These are phyloP conservation scores for Eidolon helvum DNA, from an alignment of 2,113 vertebrate species.

Conservation along the genomic window DNA sequence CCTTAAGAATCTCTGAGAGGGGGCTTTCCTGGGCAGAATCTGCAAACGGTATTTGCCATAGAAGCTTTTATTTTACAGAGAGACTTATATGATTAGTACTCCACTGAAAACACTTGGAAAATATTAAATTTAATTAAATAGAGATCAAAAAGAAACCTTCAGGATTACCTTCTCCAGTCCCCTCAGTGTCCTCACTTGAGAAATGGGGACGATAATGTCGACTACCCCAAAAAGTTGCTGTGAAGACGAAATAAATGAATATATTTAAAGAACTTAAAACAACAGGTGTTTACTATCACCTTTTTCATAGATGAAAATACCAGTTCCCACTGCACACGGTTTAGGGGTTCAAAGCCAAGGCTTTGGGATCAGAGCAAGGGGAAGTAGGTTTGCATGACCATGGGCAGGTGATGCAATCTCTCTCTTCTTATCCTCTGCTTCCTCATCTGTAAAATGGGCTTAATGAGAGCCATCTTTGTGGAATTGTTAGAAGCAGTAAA, in stretches of 20 bases:
- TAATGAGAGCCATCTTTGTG: not conserved
- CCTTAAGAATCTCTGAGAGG: not conserved
- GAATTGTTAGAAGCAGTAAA: not conserved
- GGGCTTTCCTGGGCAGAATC: not conserved
- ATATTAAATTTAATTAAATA: slow-evolving; percentile 48
- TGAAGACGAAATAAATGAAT: not conserved
- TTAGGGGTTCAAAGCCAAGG: not conserved
- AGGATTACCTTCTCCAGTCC: not conserved
- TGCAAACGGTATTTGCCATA: not conserved
- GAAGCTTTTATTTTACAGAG: slow-evolving; percentile 37
- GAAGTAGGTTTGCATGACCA: not conserved
- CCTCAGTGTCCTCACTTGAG: not conserved
- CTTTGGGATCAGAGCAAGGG: not conserved
- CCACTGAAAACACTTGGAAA: not conserved
- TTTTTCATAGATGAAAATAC: not conserved
- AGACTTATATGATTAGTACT: slow-evolving; percentile 19
- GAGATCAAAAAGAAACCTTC: not conserved
- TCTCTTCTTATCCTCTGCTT: not conserved
- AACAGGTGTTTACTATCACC: not conserved
- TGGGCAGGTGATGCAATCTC: fast-evolving
- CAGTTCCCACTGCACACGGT: not conserved
- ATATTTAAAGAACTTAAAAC: not conserved
- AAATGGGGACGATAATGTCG: not conserved
- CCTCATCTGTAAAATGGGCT: not conserved
- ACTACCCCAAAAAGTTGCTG: not conserved